Percentiles rank a stretch among this genome's conserved stretches.
phyloP scores from a whole-genome alignment of 2,888 invertebrate species.

The Theretra japonica region DNA sequence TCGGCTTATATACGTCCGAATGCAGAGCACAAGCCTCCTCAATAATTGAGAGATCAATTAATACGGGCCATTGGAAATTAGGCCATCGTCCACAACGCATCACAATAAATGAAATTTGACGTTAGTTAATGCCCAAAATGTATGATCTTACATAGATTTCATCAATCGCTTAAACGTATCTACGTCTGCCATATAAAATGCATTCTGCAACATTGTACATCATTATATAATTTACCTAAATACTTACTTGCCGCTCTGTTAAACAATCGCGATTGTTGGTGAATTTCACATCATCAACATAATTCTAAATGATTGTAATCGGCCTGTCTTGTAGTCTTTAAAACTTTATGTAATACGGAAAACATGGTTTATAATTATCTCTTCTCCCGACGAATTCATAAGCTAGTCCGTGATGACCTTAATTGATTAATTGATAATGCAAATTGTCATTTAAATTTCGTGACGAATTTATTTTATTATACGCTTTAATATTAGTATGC shows the following conservation, averaged over 20 bases:
- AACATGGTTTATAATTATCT: not conserved
- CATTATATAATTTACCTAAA: constrained; percentile 22
- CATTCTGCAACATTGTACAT: constrained; percentile 12
- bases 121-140: too few relatives aligned
- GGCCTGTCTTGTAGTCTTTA: constrained; percentile 12
- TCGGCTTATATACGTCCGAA: too few relatives aligned
- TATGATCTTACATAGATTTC: too few relatives aligned
- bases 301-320: constrained; percentile 21
- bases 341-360: constrained; percentile 10
- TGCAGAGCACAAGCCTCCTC: too few relatives aligned
- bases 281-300: constrained; percentile 26
- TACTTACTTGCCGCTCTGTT: constrained; percentile 27
- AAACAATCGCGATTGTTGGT: constrained; percentile 27
- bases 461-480: too few relatives aligned
- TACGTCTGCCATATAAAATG: not conserved
- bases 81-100: too few relatives aligned
- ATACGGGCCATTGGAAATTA: too few relatives aligned
- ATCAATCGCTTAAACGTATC: too few relatives aligned
- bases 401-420: not conserved
- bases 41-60: too few relatives aligned
- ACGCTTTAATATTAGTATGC: too few relatives aligned
- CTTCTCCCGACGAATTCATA: not conserved
- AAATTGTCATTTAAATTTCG: not conserved
- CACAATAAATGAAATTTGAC: too few relatives aligned
- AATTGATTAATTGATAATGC: not conserved